Evolutionary conservation across 1,140 invertebrate species (phyloP).

Genomic region (Drosophila malerkotliana): DNA sequence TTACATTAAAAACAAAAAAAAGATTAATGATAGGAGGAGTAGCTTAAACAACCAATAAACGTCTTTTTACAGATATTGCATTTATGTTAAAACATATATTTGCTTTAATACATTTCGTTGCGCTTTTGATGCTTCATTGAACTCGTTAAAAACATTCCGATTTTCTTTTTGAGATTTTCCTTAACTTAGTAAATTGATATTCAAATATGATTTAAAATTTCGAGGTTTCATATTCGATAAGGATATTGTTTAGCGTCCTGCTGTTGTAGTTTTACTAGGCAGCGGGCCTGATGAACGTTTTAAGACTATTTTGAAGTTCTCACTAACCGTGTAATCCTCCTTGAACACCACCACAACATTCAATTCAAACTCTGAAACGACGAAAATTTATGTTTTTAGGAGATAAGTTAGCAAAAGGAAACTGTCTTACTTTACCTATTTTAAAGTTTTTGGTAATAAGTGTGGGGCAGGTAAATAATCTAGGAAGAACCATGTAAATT

Average conservation of each 20-base stretch:
- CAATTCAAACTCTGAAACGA: slow-evolving; percentile 95
- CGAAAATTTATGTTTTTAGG: slow-evolving; percentile 47
- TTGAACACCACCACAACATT: slow-evolving; percentile 97
- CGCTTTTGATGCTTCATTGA: neutral
- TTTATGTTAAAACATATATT: neutral
- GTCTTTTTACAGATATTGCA: neutral
- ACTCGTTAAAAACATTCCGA: neutral
- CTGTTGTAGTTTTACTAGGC: slow-evolving; percentile 50
- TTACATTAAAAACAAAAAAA: neutral
- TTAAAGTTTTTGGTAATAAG: slow-evolving; percentile 96
- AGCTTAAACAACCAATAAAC: too few species aligned
- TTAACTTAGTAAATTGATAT: neutral
- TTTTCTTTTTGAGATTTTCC: neutral
- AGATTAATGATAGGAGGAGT: too few species aligned
- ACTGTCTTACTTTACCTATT: slow-evolving; percentile 89
- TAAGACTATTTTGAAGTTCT: slow-evolving; percentile 91
- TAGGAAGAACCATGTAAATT: slow-evolving; percentile 97
- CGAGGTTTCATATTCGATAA: neutral
- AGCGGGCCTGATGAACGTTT: slow-evolving; percentile 59
- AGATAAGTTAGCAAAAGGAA: neutral
- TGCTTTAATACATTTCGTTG: neutral
- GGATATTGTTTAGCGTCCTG: slow-evolving; percentile 31
- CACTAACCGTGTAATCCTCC: slow-evolving; percentile 97
- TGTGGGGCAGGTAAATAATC: slow-evolving; percentile 97
- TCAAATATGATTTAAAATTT: neutral